A percentile compares a stretch with the other conserved stretches of the same genome.
phyloP scores from a whole-genome alignment of 2,888 invertebrate species.

The Notodonta ziczac region DNA sequence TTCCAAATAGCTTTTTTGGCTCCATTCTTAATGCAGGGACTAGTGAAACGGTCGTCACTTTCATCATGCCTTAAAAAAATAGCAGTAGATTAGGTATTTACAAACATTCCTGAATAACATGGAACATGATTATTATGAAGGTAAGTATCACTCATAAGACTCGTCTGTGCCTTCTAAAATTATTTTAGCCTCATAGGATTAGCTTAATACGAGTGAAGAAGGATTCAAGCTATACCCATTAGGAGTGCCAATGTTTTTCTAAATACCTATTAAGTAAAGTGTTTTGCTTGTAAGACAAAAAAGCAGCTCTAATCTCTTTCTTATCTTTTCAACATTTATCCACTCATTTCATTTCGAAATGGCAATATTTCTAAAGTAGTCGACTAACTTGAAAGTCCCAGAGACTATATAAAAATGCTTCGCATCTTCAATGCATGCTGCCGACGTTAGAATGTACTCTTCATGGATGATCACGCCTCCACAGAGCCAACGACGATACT shows the following conservation, averaged over 20 bases:
- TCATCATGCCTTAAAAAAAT: slow-evolving; percentile 47
- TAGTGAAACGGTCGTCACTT: slow-evolving; percentile 47
- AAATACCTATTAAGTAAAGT: no score
- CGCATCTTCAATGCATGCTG: slow-evolving; percentile 63
- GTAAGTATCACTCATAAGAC: background rate
- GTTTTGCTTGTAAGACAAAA: no score
- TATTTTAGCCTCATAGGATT: no score
- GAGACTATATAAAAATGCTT: slow-evolving; percentile 59
- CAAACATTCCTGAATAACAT: no score
- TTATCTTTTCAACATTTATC: no score
- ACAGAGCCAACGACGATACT: slow-evolving; percentile 61
- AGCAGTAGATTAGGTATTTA: background rate
- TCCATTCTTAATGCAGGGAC: slow-evolving; percentile 60
- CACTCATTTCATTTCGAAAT: background rate
- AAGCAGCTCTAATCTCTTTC: no score
- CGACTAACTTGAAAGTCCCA: slow-evolving; percentile 54
- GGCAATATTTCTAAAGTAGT: background rate
- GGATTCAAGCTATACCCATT: no score
- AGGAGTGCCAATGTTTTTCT: no score
- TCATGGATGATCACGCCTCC: slow-evolving; percentile 63
- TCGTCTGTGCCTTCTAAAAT: no score
- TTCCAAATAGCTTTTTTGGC: slow-evolving; percentile 68
- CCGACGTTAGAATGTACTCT: slow-evolving; percentile 63
- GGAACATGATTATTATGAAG: background rate
- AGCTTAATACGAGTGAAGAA: no score